These are phyloP conservation scores for Amazona guildingii DNA, from an alignment of 2,113 vertebrate species.

Conservation along the genomic window DNA sequence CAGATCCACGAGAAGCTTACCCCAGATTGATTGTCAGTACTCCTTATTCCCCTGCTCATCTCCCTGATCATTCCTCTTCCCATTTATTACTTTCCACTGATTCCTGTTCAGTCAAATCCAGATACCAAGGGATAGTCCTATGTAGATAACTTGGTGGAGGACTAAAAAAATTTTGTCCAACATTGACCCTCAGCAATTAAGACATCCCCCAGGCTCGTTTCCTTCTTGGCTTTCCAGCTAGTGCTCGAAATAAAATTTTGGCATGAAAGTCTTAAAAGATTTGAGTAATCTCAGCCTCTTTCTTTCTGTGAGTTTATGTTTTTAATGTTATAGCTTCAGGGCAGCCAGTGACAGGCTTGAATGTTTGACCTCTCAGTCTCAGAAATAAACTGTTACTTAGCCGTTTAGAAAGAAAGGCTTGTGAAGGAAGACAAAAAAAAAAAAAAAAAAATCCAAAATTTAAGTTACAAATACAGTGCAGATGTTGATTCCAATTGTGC, in stretches of 20 bases:
- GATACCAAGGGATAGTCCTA: neutral
- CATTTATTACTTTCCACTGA: neutral
- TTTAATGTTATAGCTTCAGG: neutral
- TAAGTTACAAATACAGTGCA: neutral
- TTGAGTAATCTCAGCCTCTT: neutral
- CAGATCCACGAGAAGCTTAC: neutral
- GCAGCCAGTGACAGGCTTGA: neutral
- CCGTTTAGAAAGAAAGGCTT: neutral
- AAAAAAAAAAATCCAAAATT: neutral
- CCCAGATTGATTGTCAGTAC: neutral
- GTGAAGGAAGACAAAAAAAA: neutral
- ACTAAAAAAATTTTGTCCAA: neutral
- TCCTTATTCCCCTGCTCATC: neutral
- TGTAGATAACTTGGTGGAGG: neutral
- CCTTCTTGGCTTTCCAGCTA: neutral
- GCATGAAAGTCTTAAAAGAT: neutral
- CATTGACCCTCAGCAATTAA: neutral
- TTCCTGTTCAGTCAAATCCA: neutral
- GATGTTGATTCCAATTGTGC: neutral
- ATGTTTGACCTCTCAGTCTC: neutral
- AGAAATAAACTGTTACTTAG: neutral
- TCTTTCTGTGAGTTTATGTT: neutral
- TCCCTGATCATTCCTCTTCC: neutral
- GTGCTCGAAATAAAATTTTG: neutral
- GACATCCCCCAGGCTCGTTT: neutral